Percentiles rank a stretch among this genome's conserved stretches.
Evolutionary conservation across 2,888 invertebrate species (phyloP).

Genomic region (Agrotis exclamationis): DNA sequence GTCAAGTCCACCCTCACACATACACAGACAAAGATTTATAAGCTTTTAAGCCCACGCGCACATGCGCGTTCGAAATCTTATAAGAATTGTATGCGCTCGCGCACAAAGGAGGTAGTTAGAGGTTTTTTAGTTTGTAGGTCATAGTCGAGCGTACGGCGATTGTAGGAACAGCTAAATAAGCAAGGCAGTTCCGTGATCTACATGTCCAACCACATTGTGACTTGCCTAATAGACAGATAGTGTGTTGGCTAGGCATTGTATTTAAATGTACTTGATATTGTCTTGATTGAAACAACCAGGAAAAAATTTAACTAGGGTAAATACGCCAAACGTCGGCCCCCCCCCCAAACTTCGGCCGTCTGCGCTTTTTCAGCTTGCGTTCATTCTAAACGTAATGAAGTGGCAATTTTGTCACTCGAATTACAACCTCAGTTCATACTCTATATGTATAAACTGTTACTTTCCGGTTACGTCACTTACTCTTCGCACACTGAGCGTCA

Average conservation of each 20-base stretch:
- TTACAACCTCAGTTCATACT: no score
- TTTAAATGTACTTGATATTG: conserved; percentile 15
- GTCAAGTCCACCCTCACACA: conserved; percentile 75
- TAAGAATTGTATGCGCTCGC: conserved; percentile 70
- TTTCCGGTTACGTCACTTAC: no score
- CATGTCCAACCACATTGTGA: conserved; percentile 70
- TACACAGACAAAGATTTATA: conserved; percentile 81
- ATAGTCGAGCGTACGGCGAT: conserved; percentile 67
- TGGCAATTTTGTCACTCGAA: no score
- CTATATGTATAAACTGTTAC: no score
- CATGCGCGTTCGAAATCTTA: conserved; percentile 63
- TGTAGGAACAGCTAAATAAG: conserved; percentile 69
- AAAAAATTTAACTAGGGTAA: neutral
- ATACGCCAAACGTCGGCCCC: no score
- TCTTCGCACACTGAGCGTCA: no score
- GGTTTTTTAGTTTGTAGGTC: conserved; percentile 88
- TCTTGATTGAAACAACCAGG: neutral
- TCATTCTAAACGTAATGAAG: no score
- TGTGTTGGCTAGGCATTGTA: conserved; percentile 36
- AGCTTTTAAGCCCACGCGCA: conserved; percentile 85
- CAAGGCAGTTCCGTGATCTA: conserved; percentile 82
- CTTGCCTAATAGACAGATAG: conserved; percentile 46
- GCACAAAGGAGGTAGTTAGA: conserved; percentile 69
- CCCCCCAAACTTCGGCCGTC: no score
- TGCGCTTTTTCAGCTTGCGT: no score